phyloP scores from a whole-genome alignment of 2,797 vertebrate genomes.

The Apogon talboti region DNA sequence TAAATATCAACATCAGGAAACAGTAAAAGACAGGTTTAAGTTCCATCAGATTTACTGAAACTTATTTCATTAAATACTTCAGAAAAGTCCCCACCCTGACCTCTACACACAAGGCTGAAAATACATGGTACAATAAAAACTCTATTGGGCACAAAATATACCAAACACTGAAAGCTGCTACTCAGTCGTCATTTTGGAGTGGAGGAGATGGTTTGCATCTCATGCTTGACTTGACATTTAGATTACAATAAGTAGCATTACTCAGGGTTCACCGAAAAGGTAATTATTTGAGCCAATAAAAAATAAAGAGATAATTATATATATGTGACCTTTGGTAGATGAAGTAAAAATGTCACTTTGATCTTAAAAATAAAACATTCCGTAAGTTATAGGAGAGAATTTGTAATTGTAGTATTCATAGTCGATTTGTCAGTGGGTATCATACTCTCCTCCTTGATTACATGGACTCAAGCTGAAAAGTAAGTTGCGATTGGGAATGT shows the following conservation, averaged over 20 bases:
- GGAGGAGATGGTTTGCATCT: neutral
- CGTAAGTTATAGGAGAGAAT: conserved; percentile 41
- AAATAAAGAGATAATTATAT: conserved; percentile 46
- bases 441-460: conserved; percentile 64
- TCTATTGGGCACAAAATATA: neutral
- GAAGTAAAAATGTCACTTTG: conserved; percentile 46
- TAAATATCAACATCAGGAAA: neutral
- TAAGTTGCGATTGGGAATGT: conserved; percentile 74
- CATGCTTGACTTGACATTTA: conserved; percentile 15
- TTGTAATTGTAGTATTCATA: conserved; percentile 58
- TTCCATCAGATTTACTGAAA: neutral
- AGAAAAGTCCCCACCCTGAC: neutral
- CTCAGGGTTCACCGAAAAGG: conserved; percentile 36
- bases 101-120: neutral
- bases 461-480: conserved; percentile 64
- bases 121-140: neutral
- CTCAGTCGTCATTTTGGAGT: neutral
- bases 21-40: neutral
- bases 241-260: conserved; percentile 41
- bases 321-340: conserved; percentile 36
- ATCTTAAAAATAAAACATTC: conserved; percentile 56
- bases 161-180: conserved; percentile 1
- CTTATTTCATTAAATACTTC: neutral
- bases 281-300: conserved; percentile 48
- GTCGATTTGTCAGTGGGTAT: conserved; percentile 67